Conservation (phyloP, 2,888 invertebrate species). For the Choreutis nemorana region DNA sequence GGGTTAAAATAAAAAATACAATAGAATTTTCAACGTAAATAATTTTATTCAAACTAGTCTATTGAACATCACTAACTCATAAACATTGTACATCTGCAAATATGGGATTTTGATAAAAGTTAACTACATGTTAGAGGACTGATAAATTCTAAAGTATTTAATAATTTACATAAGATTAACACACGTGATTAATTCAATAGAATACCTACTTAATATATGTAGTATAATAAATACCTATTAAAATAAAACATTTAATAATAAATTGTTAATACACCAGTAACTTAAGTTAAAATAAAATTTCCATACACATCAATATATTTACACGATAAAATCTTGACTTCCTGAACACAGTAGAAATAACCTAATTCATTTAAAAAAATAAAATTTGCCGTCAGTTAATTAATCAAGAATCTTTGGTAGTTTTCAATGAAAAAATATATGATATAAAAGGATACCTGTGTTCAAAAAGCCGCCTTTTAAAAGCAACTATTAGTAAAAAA, state of each 20-base stretch:
- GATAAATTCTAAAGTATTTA: constrained; percentile 16
- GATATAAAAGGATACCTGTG: too few species aligned
- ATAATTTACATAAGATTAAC: constrained; percentile 50
- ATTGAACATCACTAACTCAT: constrained; percentile 67
- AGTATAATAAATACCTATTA: constrained; percentile 56
- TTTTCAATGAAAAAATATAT: constrained; percentile 6
- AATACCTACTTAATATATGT: constrained; percentile 55
- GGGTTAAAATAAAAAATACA: constrained; percentile 28
- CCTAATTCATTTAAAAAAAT: constrained; percentile 19
- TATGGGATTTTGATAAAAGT: constrained; percentile 41
- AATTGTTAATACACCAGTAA: too few species aligned
- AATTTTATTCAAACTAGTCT: constrained; percentile 67
- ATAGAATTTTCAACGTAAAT: constrained; percentile 64
- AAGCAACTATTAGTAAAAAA: constrained; percentile 9
- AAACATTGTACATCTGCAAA: constrained; percentile 66
- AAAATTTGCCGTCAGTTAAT: constrained; percentile 14
- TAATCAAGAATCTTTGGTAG: constrained; percentile 5
- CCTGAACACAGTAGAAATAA: too few species aligned
- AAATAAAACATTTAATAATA: constrained; percentile 51
- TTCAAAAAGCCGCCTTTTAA: too few species aligned
- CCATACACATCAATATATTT: constrained; percentile 46
- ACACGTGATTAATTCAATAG: constrained; percentile 51
- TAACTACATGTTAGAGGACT: constrained; percentile 25
- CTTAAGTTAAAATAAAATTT: constrained; percentile 35
- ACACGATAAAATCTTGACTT: too few species aligned